phyloP scores from a whole-genome alignment of 2,113 vertebrate species.

The Daboia siamensis region DNA sequence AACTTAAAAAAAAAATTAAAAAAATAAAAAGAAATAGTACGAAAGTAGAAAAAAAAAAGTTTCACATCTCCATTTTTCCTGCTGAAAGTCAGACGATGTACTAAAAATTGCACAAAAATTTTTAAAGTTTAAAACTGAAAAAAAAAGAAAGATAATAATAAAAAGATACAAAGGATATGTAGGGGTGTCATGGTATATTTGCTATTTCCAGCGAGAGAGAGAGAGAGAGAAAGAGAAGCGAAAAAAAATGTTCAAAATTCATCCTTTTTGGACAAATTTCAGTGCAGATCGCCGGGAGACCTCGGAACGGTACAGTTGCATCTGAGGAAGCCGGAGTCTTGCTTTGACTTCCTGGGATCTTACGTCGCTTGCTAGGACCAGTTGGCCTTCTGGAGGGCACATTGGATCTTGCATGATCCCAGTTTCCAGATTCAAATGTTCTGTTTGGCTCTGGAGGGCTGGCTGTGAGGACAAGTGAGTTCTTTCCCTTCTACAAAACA shows the following conservation, averaged over 20 bases:
- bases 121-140: slow-evolving; percentile 22
- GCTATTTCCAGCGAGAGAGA: slow-evolving; percentile 71
- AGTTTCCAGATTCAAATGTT: slow-evolving; percentile 66
- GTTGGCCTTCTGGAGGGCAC: slow-evolving; percentile 52
- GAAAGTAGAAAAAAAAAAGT: slow-evolving; percentile 71
- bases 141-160: slow-evolving; percentile 39
- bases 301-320: background rate
- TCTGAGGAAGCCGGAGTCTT: background rate
- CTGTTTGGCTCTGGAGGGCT: slow-evolving; percentile 58
- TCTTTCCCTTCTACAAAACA: slow-evolving; percentile 65
- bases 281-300: background rate
- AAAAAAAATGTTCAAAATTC: slow-evolving; percentile 74
- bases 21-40: slow-evolving; percentile 59
- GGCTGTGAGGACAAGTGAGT: slow-evolving; percentile 71
- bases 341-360: no score
- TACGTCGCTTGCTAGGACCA: slow-evolving; percentile 46
- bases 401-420: slow-evolving; percentile 63
- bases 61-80: slow-evolving; percentile 77
- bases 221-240: slow-evolving; percentile 72
- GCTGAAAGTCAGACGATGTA: slow-evolving; percentile 75
- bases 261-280: slow-evolving; percentile 45
- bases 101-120: slow-evolving; percentile 71
- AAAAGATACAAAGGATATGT: slow-evolving; percentile 72
- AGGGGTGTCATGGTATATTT: slow-evolving; percentile 73
- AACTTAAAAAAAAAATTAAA: slow-evolving; percentile 59